Conservation (phyloP, 1,140 invertebrate genomes). For the Aphidius gifuensis region DNA sequence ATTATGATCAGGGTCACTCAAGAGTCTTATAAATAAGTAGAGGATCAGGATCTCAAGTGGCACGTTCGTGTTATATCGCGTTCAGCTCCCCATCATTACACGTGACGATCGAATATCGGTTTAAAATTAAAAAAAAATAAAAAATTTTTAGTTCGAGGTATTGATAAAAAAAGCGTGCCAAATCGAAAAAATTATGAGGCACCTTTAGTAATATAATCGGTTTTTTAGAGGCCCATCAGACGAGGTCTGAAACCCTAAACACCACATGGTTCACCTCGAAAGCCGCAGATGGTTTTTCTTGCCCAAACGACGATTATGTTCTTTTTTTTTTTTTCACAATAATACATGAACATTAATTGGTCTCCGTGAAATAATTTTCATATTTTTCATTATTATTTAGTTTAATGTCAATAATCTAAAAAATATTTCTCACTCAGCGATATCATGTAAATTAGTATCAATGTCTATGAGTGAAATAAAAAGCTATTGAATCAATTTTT, state of each 20-base stretch:
- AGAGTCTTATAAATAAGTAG: not conserved
- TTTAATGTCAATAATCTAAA: too few relatives aligned
- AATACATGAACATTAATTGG: slow-evolving; percentile 6
- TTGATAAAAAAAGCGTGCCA: too few relatives aligned
- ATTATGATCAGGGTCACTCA: too few relatives aligned
- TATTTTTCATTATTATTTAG: too few relatives aligned
- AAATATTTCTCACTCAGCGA: too few relatives aligned
- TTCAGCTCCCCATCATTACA: not conserved
- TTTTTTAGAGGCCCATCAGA: too few relatives aligned
- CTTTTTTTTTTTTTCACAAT: slow-evolving; percentile 3
- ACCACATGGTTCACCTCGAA: slow-evolving; percentile 22
- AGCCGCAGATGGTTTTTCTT: slow-evolving; percentile 25
- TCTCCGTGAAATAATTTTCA: too few relatives aligned
- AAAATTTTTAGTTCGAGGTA: not conserved
- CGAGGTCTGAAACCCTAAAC: not conserved
- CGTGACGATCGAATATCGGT: slow-evolving; percentile 11
- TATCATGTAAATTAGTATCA: too few relatives aligned
- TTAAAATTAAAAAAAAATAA: slow-evolving; percentile 3
- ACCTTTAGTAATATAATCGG: too few relatives aligned
- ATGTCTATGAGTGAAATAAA: too few relatives aligned
- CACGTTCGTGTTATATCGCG: slow-evolving; percentile 17
- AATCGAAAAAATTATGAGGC: too few relatives aligned
- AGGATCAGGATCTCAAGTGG: not conserved
- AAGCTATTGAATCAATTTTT: too few relatives aligned
- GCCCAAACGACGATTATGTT: slow-evolving; percentile 23